Percentiles rank a stretch among this genome's conserved stretches.
Evolutionary conservation across 2,888 invertebrate genomes (phyloP).

Genomic region (Aromia moschata): DNA sequence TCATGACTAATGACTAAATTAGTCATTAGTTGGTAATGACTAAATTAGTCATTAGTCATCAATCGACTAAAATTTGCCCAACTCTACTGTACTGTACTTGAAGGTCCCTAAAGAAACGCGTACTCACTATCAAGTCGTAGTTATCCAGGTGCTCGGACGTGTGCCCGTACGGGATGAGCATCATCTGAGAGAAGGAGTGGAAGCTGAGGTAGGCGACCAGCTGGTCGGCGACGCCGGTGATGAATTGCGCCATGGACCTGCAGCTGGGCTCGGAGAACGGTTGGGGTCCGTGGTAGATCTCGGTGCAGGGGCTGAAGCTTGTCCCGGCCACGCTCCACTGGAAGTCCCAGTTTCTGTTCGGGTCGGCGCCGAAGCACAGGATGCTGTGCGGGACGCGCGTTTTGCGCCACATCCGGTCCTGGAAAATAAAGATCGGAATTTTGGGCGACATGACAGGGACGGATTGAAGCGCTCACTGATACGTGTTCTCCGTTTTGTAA

Average conservation of each 20-base stretch:
- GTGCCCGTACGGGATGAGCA: slow-evolving; percentile 77
- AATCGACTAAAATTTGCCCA: too few species aligned
- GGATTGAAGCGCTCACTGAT: too few species aligned
- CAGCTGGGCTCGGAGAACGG: slow-evolving; percentile 79
- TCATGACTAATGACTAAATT: too few species aligned
- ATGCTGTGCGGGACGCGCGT: slow-evolving; percentile 66
- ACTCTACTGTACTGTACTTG: too few species aligned
- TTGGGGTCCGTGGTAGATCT: slow-evolving; percentile 72
- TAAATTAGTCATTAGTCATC: too few species aligned
- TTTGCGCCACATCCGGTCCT: slow-evolving; percentile 77
- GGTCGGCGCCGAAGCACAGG: slow-evolving; percentile 73
- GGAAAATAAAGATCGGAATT: too few species aligned
- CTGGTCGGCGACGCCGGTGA: slow-evolving; percentile 56
- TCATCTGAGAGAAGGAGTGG: slow-evolving; percentile 77
- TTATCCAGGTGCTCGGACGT: slow-evolving; percentile 67
- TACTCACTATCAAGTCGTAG: slow-evolving; percentile 67
- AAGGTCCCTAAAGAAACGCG: too few species aligned
- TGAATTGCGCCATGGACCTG: slow-evolving; percentile 65
- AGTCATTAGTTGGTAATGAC: too few species aligned
- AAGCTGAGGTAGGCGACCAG: slow-evolving; percentile 71
- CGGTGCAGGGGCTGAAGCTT: slow-evolving; percentile 67
- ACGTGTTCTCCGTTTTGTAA: too few species aligned
- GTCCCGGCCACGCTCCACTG: slow-evolving; percentile 71
- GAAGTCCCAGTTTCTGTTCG: slow-evolving; percentile 80
- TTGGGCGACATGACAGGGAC: too few species aligned